Percentiles rank a stretch among this genome's conserved stretches.
Evolutionary conservation across 2,888 invertebrate species (phyloP).

Genomic region (Drosophila parthenogenetica): DNA sequence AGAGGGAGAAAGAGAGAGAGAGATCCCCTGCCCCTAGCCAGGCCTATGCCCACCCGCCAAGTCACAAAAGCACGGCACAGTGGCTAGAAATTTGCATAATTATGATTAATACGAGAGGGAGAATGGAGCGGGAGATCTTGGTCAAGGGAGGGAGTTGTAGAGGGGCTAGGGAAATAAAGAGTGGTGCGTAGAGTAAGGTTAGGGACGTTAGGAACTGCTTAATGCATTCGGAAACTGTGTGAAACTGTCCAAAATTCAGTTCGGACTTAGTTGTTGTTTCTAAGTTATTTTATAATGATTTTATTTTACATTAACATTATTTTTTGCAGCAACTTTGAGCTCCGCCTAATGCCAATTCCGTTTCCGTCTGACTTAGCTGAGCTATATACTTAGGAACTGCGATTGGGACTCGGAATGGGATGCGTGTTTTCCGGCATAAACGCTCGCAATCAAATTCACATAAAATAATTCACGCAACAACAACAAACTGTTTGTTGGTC

Average conservation of each 20-base stretch:
- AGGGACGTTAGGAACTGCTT: slow-evolving; percentile 33
- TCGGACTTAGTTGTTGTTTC: slow-evolving; percentile 1
- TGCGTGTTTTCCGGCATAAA: slow-evolving; percentile 76
- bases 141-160: background rate
- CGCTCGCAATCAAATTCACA: slow-evolving; percentile 79
- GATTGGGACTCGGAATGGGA: slow-evolving; percentile 42
- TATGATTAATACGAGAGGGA: slow-evolving; percentile 76
- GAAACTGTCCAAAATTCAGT: slow-evolving; percentile 24
- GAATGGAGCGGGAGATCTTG: background rate
- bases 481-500: slow-evolving; percentile 72
- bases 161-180: background rate
- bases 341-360: slow-evolving; percentile 41
- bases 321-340: background rate
- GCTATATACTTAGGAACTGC: slow-evolving; percentile 5
- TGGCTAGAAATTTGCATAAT: slow-evolving; percentile 78
- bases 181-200: no score
- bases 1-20: no score
- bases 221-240: slow-evolving; percentile 67
- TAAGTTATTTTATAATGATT: background rate
- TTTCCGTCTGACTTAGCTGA: slow-evolving; percentile 26
- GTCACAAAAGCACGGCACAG: slow-evolving; percentile 33
- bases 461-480: slow-evolving; percentile 76
- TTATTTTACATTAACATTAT: background rate
- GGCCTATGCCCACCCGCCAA: background rate
- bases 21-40: background rate